A percentile compares a stretch with the other conserved stretches of the same genome.
Evolutionary conservation across 2,113 vertebrate species (phyloP).

Genomic region (Mionectes macconnelli): DNA sequence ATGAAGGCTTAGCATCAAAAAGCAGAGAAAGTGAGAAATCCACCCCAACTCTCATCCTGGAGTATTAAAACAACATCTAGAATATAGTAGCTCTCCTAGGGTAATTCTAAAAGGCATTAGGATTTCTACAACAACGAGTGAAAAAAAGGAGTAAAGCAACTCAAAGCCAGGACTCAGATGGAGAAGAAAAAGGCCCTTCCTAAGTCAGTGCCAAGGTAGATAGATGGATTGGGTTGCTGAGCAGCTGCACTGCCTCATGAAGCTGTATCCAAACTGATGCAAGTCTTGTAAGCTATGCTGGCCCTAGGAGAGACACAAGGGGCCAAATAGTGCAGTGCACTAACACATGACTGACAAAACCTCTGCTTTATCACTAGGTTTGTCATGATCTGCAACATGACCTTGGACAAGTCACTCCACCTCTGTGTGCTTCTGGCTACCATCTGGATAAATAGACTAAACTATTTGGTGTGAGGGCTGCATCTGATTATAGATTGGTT

Average conservation of each 20-base stretch:
- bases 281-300: not conserved
- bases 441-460: not conserved
- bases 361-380: not conserved
- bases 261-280: not conserved
- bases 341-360: not conserved
- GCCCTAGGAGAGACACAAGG: not conserved
- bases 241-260: not conserved
- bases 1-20: not conserved
- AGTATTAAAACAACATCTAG: not conserved
- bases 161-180: not conserved
- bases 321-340: not conserved
- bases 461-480: not conserved
- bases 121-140: not conserved
- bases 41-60: not conserved
- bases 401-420: not conserved
- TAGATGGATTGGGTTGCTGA: not conserved
- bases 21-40: not conserved
- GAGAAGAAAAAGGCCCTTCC: not conserved
- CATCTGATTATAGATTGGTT: not conserved
- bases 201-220: not conserved
- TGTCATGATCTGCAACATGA: not conserved
- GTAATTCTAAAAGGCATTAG: not conserved
- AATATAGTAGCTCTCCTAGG: not conserved
- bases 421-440: not conserved
- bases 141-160: not conserved